Conservation (phyloP, 2,888 invertebrate species). For the Melangyna quadrimaculata region DNA sequence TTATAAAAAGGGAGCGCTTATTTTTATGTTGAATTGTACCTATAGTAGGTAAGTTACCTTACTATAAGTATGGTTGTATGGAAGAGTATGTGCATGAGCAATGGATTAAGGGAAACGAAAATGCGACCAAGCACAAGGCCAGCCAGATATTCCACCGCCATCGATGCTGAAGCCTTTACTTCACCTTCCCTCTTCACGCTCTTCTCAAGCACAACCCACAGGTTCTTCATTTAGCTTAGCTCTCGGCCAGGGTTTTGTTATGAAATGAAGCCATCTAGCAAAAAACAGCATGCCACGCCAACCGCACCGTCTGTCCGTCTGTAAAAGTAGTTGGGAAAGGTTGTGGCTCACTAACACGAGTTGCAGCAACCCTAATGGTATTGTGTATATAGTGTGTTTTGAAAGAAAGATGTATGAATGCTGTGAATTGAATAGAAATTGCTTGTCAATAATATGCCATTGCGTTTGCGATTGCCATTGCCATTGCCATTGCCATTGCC, state of each 20-base stretch:
- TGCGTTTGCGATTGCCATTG: too few species aligned
- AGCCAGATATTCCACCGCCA: neutral
- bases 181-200: neutral
- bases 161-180: neutral
- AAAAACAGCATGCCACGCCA: constrained; percentile 7
- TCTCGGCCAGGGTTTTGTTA: constrained; percentile 25
- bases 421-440: too few species aligned
- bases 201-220: neutral
- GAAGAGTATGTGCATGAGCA: neutral
- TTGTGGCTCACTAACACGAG: constrained; percentile 60
- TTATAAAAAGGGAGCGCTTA: constrained; percentile 43
- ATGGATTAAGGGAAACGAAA: constrained; percentile 41
- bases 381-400: constrained; percentile 27
- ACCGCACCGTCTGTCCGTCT: constrained; percentile 18
- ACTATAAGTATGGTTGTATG: neutral
- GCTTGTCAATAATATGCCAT: too few species aligned
- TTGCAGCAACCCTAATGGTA: constrained; percentile 46
- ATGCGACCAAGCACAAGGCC: constrained; percentile 24
- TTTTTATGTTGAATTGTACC: constrained; percentile 3
- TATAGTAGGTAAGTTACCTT: too few species aligned
- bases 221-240: constrained; percentile 11
- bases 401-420: neutral
- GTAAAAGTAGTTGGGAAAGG: constrained; percentile 64
- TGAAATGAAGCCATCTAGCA: constrained; percentile 56
- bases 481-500: too few species aligned